phyloP scores from a whole-genome alignment of 2,888 invertebrate genomes.

The Dynastes grantii region DNA sequence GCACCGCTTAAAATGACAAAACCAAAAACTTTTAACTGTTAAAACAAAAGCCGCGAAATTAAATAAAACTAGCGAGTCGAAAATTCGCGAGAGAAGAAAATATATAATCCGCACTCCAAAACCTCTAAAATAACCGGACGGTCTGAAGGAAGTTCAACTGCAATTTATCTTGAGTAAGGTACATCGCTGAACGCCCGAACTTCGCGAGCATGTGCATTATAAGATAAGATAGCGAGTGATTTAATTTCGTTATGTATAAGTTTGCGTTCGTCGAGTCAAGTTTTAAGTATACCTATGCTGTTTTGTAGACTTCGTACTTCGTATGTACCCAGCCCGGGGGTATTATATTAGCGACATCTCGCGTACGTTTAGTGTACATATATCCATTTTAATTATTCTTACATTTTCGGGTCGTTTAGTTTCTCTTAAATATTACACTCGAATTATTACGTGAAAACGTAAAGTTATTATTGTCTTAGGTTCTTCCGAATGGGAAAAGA shows the following conservation, averaged over 20 bases:
- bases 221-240: slow-evolving; percentile 37
- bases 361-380: background rate
- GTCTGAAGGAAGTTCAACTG: slow-evolving; percentile 26
- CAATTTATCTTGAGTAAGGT: slow-evolving; percentile 5
- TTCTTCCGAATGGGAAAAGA: background rate
- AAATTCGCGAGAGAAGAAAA: background rate
- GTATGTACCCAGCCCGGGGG: background rate
- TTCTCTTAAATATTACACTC: no score
- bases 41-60: slow-evolving; percentile 17
- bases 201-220: slow-evolving; percentile 39
- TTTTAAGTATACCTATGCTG: slow-evolving; percentile 18
- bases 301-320: background rate
- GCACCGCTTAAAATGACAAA: slow-evolving; percentile 1
- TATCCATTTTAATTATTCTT: slow-evolving; percentile 3
- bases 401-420: background rate
- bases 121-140: background rate
- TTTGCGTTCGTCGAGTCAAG: slow-evolving; percentile 14
- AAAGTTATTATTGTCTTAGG: background rate
- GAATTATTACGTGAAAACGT: background rate
- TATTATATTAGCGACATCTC: no score
- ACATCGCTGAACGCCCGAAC: slow-evolving; percentile 7
- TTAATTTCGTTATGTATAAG: slow-evolving; percentile 29
- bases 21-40: slow-evolving; percentile 7
- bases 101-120: slow-evolving; percentile 16
- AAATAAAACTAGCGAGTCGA: slow-evolving; percentile 22